Evolutionary conservation across 2,113 vertebrate genomes (phyloP).

Genomic region (Phainopepla nitens): DNA sequence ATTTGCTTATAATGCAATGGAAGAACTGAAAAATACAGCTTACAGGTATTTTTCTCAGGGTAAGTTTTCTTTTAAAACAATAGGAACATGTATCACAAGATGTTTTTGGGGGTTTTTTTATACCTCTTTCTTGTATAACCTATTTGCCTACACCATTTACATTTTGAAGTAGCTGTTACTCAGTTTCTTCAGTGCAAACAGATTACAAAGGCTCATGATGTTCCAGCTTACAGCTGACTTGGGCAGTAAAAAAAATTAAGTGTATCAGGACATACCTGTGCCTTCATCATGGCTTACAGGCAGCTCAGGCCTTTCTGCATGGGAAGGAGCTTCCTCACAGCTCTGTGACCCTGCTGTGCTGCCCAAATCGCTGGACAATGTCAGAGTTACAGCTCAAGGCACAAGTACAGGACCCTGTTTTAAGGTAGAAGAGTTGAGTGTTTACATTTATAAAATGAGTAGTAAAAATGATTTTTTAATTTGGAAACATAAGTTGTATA

Average conservation of each 20-base stretch:
- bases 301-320: not conserved
- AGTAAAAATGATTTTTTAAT: not conserved
- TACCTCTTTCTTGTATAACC: not conserved
- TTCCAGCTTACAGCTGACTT: not conserved
- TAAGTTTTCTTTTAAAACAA: not conserved
- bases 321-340: not conserved
- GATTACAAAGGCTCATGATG: not conserved
- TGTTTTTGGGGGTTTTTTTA: not conserved
- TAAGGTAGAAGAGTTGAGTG: not conserved
- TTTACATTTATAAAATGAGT: not conserved
- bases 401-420: not conserved
- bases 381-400: not conserved
- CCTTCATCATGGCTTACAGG: not conserved
- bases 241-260: not conserved
- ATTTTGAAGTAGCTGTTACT: not conserved
- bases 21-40: not conserved
- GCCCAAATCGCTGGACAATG: not conserved
- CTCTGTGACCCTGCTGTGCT: not conserved
- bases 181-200: not conserved
- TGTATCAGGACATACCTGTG: not conserved
- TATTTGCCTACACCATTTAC: not conserved
- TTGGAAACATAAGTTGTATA: not conserved
- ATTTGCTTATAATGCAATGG: not conserved
- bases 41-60: not conserved
- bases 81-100: not conserved